A percentile compares a stretch with the other conserved stretches of the same genome.
phyloP scores from a whole-genome alignment of 2,888 invertebrate species.

The Habroteleia sp. region DNA sequence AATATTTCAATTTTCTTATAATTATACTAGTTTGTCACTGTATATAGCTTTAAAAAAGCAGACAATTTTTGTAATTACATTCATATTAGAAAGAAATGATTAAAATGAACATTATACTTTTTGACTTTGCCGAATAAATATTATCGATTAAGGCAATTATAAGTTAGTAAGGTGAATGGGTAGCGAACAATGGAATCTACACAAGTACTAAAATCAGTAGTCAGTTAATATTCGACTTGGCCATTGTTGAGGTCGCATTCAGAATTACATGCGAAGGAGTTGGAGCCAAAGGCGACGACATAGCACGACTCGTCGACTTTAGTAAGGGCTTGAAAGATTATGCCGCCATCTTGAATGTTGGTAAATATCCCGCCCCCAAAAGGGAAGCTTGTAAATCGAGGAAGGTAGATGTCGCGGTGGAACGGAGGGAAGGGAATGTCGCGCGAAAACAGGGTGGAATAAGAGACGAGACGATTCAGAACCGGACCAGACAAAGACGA shows the following conservation, averaged over 20 bases:
- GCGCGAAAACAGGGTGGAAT: constrained; percentile 55
- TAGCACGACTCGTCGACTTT: constrained; percentile 74
- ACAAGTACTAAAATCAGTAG: constrained; percentile 28
- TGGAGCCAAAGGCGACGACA: constrained; percentile 63
- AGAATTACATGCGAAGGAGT: constrained; percentile 46
- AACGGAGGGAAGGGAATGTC: constrained; percentile 55
- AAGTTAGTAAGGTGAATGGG: constrained; percentile 13
- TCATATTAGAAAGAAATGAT: too few species aligned
- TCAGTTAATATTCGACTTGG: constrained; percentile 47
- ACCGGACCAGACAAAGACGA: constrained; percentile 55
- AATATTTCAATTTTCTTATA: too few species aligned
- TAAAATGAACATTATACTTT: too few species aligned
- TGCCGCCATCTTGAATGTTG: constrained; percentile 81
- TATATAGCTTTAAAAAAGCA: too few species aligned
- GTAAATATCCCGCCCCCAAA: constrained; percentile 79
- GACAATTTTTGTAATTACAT: too few species aligned
- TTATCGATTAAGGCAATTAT: constrained; percentile 23
- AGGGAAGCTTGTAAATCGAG: constrained; percentile 69
- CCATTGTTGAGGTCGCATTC: constrained; percentile 51
- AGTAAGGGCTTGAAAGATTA: constrained; percentile 76
- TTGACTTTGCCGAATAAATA: constrained; percentile 24
- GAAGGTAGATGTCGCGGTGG: constrained; percentile 65
- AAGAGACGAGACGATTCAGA: constrained; percentile 41
- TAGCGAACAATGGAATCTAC: constrained; percentile 12
- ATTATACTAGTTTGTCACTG: too few species aligned